These are phyloP conservation scores for Isaurus tuberculatus DNA, from an alignment of 92 coral and sea anemone genomes.

Conservation along the genomic window DNA sequence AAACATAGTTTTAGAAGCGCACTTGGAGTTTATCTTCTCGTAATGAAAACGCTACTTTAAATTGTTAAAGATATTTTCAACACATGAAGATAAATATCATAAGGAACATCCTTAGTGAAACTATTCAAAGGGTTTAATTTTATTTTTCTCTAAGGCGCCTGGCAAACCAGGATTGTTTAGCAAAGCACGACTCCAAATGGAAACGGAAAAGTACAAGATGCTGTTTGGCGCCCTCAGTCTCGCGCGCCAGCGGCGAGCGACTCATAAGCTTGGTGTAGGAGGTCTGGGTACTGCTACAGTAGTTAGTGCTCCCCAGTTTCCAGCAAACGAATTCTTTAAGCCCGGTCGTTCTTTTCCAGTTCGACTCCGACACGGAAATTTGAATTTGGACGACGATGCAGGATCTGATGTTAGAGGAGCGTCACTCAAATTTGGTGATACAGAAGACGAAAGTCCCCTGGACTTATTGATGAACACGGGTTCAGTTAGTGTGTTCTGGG, in stretches of 20 bases:
- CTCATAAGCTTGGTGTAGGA: conserved; percentile 76
- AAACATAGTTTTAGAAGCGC: background rate
- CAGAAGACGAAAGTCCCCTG: conserved; percentile 64
- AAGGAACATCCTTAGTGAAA: background rate
- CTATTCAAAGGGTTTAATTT: background rate
- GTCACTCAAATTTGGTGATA: conserved; percentile 67
- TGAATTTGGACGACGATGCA: conserved; percentile 56
- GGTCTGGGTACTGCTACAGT: conserved; percentile 69
- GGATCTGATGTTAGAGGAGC: conserved; percentile 60
- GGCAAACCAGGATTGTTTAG: conserved; percentile 72
- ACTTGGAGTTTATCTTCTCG: background rate
- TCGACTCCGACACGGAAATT: conserved; percentile 62
- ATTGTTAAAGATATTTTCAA: too few species aligned
- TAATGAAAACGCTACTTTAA: too few species aligned
- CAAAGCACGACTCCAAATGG: conserved; percentile 55
- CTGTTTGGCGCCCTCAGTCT: conserved; percentile 70
- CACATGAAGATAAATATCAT: background rate
- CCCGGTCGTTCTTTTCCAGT: conserved; percentile 65
- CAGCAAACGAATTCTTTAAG: conserved; percentile 64
- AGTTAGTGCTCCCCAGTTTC: conserved; percentile 75
- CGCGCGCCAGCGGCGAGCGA: conserved; percentile 61
- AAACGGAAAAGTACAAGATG: conserved; percentile 61
- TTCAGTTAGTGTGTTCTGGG: conserved; percentile 60
- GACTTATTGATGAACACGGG: conserved; percentile 67
- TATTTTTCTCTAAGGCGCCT: conserved; percentile 65